Evolutionary conservation across 2,888 invertebrate genomes (phyloP).

Genomic region (Oscheius sp.): DNA sequence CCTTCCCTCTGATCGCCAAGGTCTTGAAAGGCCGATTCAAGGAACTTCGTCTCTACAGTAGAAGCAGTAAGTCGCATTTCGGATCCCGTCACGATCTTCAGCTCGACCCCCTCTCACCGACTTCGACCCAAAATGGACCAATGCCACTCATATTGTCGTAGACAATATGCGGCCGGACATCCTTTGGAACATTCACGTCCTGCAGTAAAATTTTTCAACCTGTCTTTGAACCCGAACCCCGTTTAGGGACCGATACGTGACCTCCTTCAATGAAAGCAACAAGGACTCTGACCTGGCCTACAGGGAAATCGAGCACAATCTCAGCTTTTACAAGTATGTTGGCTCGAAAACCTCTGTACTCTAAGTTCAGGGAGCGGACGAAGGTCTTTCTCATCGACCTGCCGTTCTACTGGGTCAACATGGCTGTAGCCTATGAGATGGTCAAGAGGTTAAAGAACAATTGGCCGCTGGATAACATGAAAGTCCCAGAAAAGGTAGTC

Average conservation of each 20-base stretch:
- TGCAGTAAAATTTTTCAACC: neutral
- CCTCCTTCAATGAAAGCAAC: slow-evolving; percentile 1
- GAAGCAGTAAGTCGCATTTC: slow-evolving; percentile 16
- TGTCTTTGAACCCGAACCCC: neutral
- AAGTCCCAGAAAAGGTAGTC: neutral
- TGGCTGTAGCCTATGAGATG: slow-evolving; percentile 10
- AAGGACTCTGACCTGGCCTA: slow-evolving; percentile 1
- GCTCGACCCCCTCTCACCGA: slow-evolving; percentile 11
- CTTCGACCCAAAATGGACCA: slow-evolving; percentile 1
- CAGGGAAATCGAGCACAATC: neutral
- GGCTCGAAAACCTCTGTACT: neutral
- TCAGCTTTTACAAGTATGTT: slow-evolving; percentile 6
- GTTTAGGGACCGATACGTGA: neutral
- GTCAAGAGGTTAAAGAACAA: slow-evolving; percentile 6
- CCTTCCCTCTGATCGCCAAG: no score
- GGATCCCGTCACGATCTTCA: neutral
- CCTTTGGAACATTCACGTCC: slow-evolving; percentile 8
- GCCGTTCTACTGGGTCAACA: slow-evolving; percentile 19
- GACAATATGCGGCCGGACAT: slow-evolving; percentile 13
- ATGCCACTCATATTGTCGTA: slow-evolving; percentile 7
- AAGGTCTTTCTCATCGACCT: slow-evolving; percentile 23
- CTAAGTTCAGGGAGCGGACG: neutral
- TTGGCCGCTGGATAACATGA: slow-evolving; percentile 6
- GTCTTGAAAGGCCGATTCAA: neutral
- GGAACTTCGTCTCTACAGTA: slow-evolving; percentile 13